Evolutionary conservation across 2,888 invertebrate genomes (phyloP).

Genomic region (Netelia inedita): DNA sequence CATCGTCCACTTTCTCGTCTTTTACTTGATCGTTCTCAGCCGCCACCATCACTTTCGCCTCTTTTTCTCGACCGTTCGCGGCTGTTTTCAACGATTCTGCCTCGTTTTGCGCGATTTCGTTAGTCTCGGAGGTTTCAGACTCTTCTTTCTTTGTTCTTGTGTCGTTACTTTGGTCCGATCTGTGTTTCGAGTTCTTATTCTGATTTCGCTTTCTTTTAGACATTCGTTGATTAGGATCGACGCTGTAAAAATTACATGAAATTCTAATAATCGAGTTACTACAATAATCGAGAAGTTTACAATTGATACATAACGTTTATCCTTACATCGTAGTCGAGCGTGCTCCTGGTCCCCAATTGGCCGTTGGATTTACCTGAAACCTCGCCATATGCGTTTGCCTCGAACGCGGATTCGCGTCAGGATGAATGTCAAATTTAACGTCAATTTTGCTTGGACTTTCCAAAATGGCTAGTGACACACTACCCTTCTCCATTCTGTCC

Average conservation of each 20-base stretch:
- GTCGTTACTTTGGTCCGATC: slow-evolving; percentile 72
- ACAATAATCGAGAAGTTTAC: background rate
- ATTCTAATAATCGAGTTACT: background rate
- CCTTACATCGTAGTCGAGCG: slow-evolving; percentile 92
- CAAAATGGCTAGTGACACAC: slow-evolving; percentile 87
- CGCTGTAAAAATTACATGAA: slow-evolving; percentile 46
- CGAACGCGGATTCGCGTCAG: slow-evolving; percentile 93
- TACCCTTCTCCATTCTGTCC: slow-evolving; percentile 87
- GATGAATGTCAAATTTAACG: slow-evolving; percentile 87
- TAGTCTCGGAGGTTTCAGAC: background rate
- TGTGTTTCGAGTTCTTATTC: slow-evolving; percentile 86
- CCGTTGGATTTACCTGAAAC: slow-evolving; percentile 94
- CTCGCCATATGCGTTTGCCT: slow-evolving; percentile 90
- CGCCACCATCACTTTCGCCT: background rate
- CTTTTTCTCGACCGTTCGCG: slow-evolving; percentile 2
- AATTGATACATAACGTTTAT: slow-evolving; percentile 13
- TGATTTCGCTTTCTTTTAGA: slow-evolving; percentile 89
- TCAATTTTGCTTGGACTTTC: slow-evolving; percentile 85
- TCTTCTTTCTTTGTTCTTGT: slow-evolving; percentile 14
- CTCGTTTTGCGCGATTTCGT: background rate
- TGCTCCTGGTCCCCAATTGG: slow-evolving; percentile 97
- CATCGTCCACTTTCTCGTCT: background rate
- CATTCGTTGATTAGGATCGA: slow-evolving; percentile 84
- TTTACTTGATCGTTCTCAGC: background rate
- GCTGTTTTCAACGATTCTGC: background rate